Evolutionary conservation across 1,140 invertebrate species (phyloP).

Genomic region (Ostrea edulis): DNA sequence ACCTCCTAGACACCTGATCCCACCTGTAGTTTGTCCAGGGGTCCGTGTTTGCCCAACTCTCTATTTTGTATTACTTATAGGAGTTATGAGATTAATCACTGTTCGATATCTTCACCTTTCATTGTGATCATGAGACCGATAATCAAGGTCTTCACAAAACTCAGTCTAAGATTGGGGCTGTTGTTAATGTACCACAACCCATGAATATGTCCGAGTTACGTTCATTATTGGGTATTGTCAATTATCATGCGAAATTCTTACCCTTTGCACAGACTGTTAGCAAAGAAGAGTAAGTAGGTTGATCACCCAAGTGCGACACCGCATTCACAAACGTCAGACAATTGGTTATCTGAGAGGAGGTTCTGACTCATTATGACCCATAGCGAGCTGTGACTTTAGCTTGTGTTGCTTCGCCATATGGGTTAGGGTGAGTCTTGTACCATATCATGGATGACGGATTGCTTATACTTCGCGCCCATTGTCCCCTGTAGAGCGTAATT

Average conservation of each 20-base stretch:
- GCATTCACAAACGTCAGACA: not conserved
- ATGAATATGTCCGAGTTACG: conserved; percentile 45
- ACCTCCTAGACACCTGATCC: no score
- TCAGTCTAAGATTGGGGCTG: conserved; percentile 49
- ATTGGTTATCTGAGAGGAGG: conserved; percentile 47
- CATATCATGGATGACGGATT: no score
- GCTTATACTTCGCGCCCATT: no score
- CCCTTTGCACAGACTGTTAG: conserved; percentile 50
- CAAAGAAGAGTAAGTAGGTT: conserved; percentile 27
- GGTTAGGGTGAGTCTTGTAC: conserved; percentile 63
- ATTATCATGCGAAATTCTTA: conserved; percentile 48
- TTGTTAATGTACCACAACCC: conserved; percentile 37
- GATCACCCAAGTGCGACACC: not conserved
- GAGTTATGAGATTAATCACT: no score
- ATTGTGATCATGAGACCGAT: conserved; percentile 40
- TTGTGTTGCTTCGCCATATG: conserved; percentile 80
- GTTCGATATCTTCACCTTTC: no score
- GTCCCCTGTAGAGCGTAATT: no score
- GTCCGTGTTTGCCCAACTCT: no score
- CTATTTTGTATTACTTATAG: no score
- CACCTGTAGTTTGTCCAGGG: no score
- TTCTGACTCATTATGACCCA: conserved; percentile 54
- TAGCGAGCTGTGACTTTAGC: conserved; percentile 48
- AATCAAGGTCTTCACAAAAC: conserved; percentile 36
- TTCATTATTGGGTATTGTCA: conserved; percentile 48